Evolutionary conservation across 2,888 invertebrate genomes (phyloP), one percentile per base, ranked within the genome.

Genomic region (Dolomedes plantarius): DNA sequence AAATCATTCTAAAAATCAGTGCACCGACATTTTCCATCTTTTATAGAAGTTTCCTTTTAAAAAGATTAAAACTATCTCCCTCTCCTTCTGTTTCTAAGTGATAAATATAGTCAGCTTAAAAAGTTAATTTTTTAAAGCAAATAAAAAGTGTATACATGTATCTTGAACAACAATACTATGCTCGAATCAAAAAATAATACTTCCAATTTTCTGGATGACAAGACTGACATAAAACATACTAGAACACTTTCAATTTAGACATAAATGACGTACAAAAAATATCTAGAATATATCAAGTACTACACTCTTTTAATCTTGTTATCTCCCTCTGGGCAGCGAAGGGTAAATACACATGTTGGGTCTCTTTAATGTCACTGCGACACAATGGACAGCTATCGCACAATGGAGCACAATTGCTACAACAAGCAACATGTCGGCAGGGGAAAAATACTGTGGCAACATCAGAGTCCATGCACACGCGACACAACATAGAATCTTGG

Each of bases 401-500:
- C 90, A 94, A 94, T 1, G 93, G 93, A 1, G 96, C 96, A 91
- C 97, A 97, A 28, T 93, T 92, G 50, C 93, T 92, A 92, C 97
- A 97, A 90, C 96, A 95, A 72, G 95, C 94, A 74, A 96, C 95
- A 91, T 97, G 97, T n/a, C 95, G 94, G 91, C 97, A 97, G 0
- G 97, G 97, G 92, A 95, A 94, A 92, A 97, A 95, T 89, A 95
- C 95, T 41, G 95, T 94, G 92, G 96, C 95, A 90, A 97, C 94
- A 83, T 94, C 94, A 74, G 93, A 93, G 92, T 97, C 96, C 96
- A 96, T 96, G 91, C 97, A 97, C 89, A 96, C 95, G 90, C 95
- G 94, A 91, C 97, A 97, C 68, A 95, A 94, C 92, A 96, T 94
- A 75, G 95, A 94, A 90, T 95, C 94, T 89, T 94, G 91, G 89